A percentile compares a stretch with the other conserved stretches of the same genome.
phyloP scores from a whole-genome alignment of 2,113 vertebrate species.

The Sciurus niger region DNA sequence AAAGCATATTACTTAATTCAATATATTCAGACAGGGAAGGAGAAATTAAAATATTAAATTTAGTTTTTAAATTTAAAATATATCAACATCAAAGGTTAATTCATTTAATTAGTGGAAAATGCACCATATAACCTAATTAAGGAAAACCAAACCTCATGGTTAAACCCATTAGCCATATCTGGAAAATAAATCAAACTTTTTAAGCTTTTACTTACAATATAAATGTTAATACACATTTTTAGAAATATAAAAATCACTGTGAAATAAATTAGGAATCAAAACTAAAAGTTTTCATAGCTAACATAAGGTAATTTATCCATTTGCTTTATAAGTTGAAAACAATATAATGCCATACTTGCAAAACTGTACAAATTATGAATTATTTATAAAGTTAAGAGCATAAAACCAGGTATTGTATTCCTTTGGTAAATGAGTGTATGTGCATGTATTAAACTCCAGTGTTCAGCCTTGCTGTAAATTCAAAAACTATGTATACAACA shows the following conservation, averaged over 20 bases:
- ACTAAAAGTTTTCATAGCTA: not conserved
- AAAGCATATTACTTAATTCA: not conserved
- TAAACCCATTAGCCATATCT: slow-evolving; percentile 42
- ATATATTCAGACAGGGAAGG: not conserved
- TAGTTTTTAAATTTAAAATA: not conserved
- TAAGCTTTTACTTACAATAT: not conserved
- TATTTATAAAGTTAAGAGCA: not conserved
- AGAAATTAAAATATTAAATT: slow-evolving; percentile 20
- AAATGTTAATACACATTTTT: not conserved
- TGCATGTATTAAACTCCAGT: not conserved
- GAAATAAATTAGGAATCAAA: slow-evolving; percentile 49
- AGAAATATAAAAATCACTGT: slow-evolving; percentile 34
- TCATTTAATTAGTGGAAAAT: not conserved
- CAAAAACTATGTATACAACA: slow-evolving; percentile 24
- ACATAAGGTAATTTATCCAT: not conserved
- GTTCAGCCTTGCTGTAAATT: not conserved
- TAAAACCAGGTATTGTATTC: not conserved
- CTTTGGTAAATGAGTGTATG: not conserved
- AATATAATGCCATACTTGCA: not conserved
- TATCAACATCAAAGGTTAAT: not conserved
- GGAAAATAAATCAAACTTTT: not conserved
- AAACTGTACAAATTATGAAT: not conserved
- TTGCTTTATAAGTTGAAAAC: slow-evolving; percentile 44
- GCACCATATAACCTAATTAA: slow-evolving; percentile 4
- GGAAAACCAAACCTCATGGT: slow-evolving; percentile 4